Base-by-base conservation (phyloP, 2,113 vertebrate genomes). In the Tetraodon nigroviridis region DNA sequence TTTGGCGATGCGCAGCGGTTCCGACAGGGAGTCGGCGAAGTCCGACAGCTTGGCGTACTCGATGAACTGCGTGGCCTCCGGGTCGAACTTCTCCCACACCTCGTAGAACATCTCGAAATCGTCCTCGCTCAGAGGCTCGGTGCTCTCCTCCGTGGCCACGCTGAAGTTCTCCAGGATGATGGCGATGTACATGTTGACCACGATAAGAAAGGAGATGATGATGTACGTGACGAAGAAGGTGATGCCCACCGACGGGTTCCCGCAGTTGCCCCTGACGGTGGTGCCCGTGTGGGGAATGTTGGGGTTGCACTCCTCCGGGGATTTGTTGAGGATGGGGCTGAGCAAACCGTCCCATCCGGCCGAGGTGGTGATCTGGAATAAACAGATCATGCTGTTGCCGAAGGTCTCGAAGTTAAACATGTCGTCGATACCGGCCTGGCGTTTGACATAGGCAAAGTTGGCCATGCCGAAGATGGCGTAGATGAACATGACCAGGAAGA, bases 51-150 rank as follows among this genome's bases (percentile, higher is more conserved):
- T 94, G 10, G 90, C 87, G 60, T 98, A 99, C 86, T 95, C 94
- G 1, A 99, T 98, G 87, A 99, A 99, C 88, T 99, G 97, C 7
- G 95, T 98, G 59, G 97, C 97, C 83, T 99, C 95, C 0, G 94
- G 92, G 80, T 99, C 96, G 7, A 99, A 99, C 83, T 94, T 99
- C 88, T 98, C 97, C 97, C 97, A 99, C 56, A 93, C 93, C 88
- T 99, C 96, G 10, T 99, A 99, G 87, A 99, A 99, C 96, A 99
- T 99, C 84, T 99, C 97, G 1, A 99, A 99, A 85, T 99, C 97
- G 1, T 99, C 97, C 88, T 99, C 97, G 0, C 95, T 95, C 71
- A 99, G 89, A 1, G 97, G 96, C 58, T 98, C 97, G 0, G 95
- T 97, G 90, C 97, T 99, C 84, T 99, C 97, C 87, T 98, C 97